Base-by-base conservation (phyloP, 2,888 invertebrate genomes). In the Drosophila vallismaia region DNA sequence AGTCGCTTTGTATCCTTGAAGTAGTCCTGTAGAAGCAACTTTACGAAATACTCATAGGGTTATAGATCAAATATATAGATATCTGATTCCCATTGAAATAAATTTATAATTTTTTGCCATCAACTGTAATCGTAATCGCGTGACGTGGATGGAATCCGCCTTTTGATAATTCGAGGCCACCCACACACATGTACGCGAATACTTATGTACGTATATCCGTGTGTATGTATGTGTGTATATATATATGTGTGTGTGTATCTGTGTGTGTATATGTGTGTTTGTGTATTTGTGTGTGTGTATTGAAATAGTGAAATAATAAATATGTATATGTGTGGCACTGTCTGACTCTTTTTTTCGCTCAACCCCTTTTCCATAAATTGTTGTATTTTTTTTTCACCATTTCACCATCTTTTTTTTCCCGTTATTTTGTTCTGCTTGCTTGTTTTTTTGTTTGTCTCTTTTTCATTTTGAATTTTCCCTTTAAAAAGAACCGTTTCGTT, bases 101-200 rank as follows among this genome's bases (percentile, higher is more conserved):
- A 19, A 19, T 19, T 2, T 19, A 19, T 19, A 19, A 19, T 19
- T 36, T 24, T 60, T 59, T 33, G 19, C 48, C 64, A 75, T 54
- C 36, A 62, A 75, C 77, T 74, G 76, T 50, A 80, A 77, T 79
- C 83, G 76, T 50, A 80, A 77, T 79, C 83, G 83, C 83, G 79
- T 80, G 83, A 77, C 80, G 67, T 56, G 77, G 60, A 68, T 64
- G 71, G 66, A 79, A 73, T 82, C 75, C 68, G 72, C 19, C 19
- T 81, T 79, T 82, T 31, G 71, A 79, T 79, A 79, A 77, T 79
- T 82, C 75, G 75, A 71, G 78, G 71, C 74, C 78, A 56, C 26
- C 58, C 10, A 60, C 28, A 38, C 36, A 46, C 19, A 59, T 66
- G 59, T 75, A 73, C 57, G 58, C 66, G 68, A 60, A 51, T 42